Evolutionary conservation across 1,140 invertebrate species (phyloP).

Genomic region (Mycetomoellerius zeteki): DNA sequence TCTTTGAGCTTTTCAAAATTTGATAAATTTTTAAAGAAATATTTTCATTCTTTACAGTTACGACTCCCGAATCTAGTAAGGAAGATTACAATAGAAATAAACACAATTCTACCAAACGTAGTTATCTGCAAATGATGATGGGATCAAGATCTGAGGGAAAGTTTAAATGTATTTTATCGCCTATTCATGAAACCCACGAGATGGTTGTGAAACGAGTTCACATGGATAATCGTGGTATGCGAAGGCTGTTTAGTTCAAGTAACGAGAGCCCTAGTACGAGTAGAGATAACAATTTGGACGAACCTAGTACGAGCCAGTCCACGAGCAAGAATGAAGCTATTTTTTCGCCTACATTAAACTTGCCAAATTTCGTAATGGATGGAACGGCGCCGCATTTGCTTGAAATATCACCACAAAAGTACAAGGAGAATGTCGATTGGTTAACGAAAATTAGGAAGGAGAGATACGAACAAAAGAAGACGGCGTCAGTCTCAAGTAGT

Average conservation of each 20-base stretch:
- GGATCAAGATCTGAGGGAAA: conserved; percentile 74
- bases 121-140: conserved; percentile 77
- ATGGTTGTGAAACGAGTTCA: conserved; percentile 80
- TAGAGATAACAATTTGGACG: conserved; percentile 78
- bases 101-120: conserved; percentile 74
- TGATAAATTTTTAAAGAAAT: conserved; percentile 1
- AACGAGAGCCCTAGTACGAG: conserved; percentile 63
- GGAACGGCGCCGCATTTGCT: conserved; percentile 92
- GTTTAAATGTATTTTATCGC: conserved; percentile 81
- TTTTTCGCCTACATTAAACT: conserved; percentile 91
- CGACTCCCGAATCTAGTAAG: conserved; percentile 54
- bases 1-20: background rate
- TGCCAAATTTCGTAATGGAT: conserved; percentile 92
- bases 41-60: conserved; percentile 41
- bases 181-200: conserved; percentile 83
- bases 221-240: conserved; percentile 82
- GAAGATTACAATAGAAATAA: conserved; percentile 22
- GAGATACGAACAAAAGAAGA: conserved; percentile 79
- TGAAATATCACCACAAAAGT: conserved; percentile 90
- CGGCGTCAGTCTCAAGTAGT: conserved; percentile 71
- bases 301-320: conserved; percentile 77
- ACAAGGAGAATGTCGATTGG: conserved; percentile 91
- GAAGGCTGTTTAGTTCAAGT: conserved; percentile 81
- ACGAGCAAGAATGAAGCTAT: conserved; percentile 51
- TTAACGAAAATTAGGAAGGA: conserved; percentile 90